A percentile compares a stretch with the other conserved stretches of the same genome.
These are phyloP conservation scores for Bambusicola thoracicus DNA, from an alignment of 2,113 vertebrate species.

Conservation along the genomic window DNA sequence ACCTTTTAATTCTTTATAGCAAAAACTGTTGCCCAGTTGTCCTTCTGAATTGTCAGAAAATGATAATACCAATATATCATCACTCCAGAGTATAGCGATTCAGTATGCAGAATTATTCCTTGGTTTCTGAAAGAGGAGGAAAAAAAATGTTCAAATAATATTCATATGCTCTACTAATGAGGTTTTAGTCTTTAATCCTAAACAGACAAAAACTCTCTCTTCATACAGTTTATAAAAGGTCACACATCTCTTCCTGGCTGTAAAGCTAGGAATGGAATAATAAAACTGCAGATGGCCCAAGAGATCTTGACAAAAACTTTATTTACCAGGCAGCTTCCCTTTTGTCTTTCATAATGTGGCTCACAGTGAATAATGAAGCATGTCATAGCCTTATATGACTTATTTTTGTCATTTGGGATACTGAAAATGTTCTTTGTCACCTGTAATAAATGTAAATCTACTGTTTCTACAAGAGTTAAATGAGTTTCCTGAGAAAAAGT, in stretches of 20 bases:
- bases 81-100: not conserved
- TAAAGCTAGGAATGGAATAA: conserved; percentile 46
- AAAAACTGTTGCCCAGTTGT: not conserved
- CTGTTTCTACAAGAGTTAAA: not conserved
- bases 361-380: not conserved
- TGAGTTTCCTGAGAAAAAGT: not conserved
- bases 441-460: not conserved
- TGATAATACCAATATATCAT: not conserved
- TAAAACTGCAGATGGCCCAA: not conserved
- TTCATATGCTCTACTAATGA: conserved; percentile 2
- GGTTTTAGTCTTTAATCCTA: conserved; percentile 16
- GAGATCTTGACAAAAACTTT: conserved; percentile 36
- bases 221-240: conserved; percentile 28
- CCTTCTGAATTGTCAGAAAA: not conserved
- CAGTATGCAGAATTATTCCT: not conserved
- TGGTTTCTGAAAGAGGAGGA: not conserved
- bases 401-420: conserved; percentile 4
- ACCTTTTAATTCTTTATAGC: not conserved
- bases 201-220: conserved; percentile 44
- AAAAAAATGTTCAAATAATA: conserved; percentile 10
- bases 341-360: not conserved
- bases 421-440: not conserved
- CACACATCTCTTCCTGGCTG: conserved; percentile 17
- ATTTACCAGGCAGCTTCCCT: not conserved
- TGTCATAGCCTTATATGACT: not conserved